A percentile compares a stretch with the other conserved stretches of the same genome.
These are phyloP conservation scores for Drosophila mimetica DNA, from an alignment of 2,888 invertebrate species.

Conservation along the genomic window DNA sequence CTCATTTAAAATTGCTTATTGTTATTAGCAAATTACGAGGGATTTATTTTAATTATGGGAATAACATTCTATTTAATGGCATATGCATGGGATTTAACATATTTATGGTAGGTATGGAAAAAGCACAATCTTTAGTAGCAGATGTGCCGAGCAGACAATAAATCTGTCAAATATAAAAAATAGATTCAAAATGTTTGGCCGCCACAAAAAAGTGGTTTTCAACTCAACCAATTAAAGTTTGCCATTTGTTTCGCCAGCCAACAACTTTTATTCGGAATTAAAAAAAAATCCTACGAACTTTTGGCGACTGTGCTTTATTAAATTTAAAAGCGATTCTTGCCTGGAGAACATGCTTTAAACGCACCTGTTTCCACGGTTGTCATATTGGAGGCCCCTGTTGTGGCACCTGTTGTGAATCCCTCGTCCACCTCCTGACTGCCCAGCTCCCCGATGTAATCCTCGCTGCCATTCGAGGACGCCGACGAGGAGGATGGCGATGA, in stretches of 20 bases:
- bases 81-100: background rate
- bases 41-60: background rate
- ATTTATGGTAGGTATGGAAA: too few relatives aligned
- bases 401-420: conserved; percentile 52
- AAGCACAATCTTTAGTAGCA: too few relatives aligned
- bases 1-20: background rate
- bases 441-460: conserved; percentile 66
- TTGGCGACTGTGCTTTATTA: background rate
- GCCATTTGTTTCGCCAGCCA: background rate
- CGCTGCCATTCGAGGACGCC: conserved; percentile 58
- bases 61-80: background rate
- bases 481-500: conserved; percentile 57
- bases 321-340: background rate
- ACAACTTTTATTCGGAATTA: background rate
- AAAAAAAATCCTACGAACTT: background rate
- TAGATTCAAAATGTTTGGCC: background rate
- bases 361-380: conserved; percentile 67
- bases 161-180: background rate
- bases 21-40: background rate
- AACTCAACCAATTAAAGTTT: conserved; percentile 2
- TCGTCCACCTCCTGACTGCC: conserved; percentile 67
- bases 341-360: background rate
- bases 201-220: background rate
- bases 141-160: too few relatives aligned
- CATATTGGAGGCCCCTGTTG: conserved; percentile 57